Conservation (phyloP, 2,888 invertebrate species). For the Torymus tubicola region DNA sequence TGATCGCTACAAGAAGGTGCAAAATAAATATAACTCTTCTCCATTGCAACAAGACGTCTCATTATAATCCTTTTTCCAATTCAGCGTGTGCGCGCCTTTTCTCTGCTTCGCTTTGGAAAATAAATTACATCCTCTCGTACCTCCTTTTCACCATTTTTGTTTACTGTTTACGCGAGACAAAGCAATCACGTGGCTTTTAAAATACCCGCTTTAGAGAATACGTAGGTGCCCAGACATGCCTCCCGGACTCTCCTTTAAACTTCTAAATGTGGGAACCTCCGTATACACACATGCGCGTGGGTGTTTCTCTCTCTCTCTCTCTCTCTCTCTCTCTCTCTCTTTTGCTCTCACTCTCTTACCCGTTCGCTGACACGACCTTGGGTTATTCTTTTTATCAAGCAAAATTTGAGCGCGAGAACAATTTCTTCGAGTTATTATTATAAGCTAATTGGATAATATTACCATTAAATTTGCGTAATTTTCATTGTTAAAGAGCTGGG, state of each 20-base stretch:
- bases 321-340: no score
- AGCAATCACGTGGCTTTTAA: conserved; percentile 13
- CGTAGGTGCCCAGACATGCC: conserved; percentile 28
- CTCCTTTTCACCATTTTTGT: neutral
- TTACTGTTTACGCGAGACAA: conserved; percentile 20
- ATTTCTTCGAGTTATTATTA: neutral
- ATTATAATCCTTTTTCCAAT: no score
- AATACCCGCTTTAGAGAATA: conserved; percentile 4
- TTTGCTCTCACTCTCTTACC: no score
- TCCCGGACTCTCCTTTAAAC: conserved; percentile 29
- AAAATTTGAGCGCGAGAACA: neutral
- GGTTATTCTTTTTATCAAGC: conserved; percentile 13
- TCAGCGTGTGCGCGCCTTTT: neutral
- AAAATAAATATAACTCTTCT: no score
- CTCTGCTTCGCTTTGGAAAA: neutral
- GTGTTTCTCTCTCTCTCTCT: neutral
- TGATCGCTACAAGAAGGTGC: no score
- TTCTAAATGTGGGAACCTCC: conserved; percentile 39
- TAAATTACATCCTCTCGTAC: neutral
- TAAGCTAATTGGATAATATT: neutral
- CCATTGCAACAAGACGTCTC: no score
- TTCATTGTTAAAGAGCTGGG: no score
- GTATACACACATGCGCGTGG: conserved; percentile 19
- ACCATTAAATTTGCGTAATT: neutral
- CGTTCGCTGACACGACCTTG: conserved; percentile 31